These are phyloP conservation scores for Poecilia latipinna DNA, from an alignment of 2,113 vertebrate species.

Conservation along the genomic window DNA sequence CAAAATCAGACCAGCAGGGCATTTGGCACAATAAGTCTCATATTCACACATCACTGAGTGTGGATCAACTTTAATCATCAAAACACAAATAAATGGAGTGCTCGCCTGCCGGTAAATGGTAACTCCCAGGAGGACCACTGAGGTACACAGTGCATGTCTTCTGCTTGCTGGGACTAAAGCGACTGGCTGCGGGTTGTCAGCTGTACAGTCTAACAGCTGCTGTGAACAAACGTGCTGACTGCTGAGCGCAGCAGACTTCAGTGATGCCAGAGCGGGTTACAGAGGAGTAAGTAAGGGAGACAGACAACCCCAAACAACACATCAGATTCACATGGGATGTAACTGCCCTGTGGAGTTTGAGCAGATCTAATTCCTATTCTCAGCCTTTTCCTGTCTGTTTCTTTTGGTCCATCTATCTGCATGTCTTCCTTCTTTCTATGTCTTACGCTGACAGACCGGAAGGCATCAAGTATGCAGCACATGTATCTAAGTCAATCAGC, in stretches of 20 bases:
- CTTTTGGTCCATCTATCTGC: conserved; percentile 16
- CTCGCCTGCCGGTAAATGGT: conserved; percentile 48
- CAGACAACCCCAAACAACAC: conserved; percentile 49
- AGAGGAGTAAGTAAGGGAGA: conserved; percentile 56
- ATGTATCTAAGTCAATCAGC: conserved; percentile 75
- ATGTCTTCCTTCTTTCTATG: conserved; percentile 6
- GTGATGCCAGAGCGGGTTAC: conserved; percentile 64
- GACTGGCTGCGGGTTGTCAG: conserved; percentile 66
- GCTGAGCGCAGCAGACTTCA: conserved; percentile 66
- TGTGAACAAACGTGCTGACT: conserved; percentile 61
- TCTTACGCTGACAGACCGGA: conserved; percentile 52
- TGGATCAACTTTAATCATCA: conserved; percentile 58
- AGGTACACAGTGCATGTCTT: conserved; percentile 59
- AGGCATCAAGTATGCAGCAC: conserved; percentile 74
- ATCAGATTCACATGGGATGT: conserved; percentile 32
- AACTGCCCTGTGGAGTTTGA: conserved; percentile 6
- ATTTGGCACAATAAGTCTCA: conserved; percentile 46
- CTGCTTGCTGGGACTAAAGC: conserved; percentile 61
- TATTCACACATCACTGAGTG: conserved; percentile 59
- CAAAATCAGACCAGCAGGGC: conserved; percentile 38
- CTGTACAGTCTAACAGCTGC: conserved; percentile 58
- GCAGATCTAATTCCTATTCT: conserved; percentile 20
- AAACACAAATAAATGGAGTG: conserved; percentile 50
- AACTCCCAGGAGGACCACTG: conserved; percentile 58
- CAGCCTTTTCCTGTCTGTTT: conserved; percentile 17